These are phyloP conservation scores for Heliconius hortense DNA, from an alignment of 2,888 invertebrate genomes.

Conservation along the genomic window DNA sequence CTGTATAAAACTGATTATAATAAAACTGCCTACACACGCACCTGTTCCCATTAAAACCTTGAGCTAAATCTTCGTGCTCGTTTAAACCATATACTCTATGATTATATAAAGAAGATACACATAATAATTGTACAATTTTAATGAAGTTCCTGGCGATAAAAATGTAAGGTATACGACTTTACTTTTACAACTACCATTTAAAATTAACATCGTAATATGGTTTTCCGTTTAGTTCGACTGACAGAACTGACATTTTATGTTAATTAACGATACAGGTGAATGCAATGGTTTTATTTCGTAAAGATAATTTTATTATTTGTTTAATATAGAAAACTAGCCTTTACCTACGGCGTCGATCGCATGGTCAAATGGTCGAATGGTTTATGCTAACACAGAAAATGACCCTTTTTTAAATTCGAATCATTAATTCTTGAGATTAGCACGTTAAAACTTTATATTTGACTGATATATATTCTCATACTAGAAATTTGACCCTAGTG, in stretches of 20 bases:
- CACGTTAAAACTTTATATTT: no score
- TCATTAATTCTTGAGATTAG: no score
- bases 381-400: no score
- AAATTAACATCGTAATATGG: constrained; percentile 2
- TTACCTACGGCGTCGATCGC: no score
- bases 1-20: background rate
- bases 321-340: no score
- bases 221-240: constrained; percentile 1
- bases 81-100: constrained; percentile 11
- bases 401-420: no score
- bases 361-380: no score
- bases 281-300: background rate
- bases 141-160: constrained; percentile 15
- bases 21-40: no score
- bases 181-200: constrained; percentile 5
- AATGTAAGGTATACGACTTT: constrained; percentile 1
- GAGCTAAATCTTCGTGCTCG: background rate
- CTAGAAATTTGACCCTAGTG: no score
- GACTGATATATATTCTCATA: no score
- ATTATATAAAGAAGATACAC: constrained; percentile 9
- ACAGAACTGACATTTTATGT: constrained; percentile 5
- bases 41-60: background rate
- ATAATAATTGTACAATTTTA: constrained; percentile 12
- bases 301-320: no score
- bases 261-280: background rate